A percentile compares a stretch with the other conserved stretches of the same genome.
phyloP scores from a whole-genome alignment of 2,888 invertebrate species.

The Dorcus parallelipipedus region DNA sequence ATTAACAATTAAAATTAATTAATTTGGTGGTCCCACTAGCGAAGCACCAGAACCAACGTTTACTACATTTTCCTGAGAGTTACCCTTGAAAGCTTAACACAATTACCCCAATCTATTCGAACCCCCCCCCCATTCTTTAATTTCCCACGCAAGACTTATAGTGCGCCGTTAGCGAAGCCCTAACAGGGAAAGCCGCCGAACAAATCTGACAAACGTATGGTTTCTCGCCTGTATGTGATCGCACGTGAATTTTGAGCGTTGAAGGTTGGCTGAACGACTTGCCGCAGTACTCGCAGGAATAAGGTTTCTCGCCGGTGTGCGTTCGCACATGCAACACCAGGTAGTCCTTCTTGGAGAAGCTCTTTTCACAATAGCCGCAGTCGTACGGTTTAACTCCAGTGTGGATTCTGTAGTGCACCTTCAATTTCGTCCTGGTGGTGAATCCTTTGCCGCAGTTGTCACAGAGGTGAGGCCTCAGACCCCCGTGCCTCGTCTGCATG shows the following conservation, averaged over 20 bases:
- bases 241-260: slow-evolving; percentile 57
- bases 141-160: slow-evolving; percentile 4
- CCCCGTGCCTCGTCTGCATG: slow-evolving; percentile 28
- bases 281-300: slow-evolving; percentile 24
- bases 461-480: slow-evolving; percentile 31
- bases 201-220: slow-evolving; percentile 56
- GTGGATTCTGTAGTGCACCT: slow-evolving; percentile 32
- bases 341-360: slow-evolving; percentile 43
- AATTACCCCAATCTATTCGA: no score
- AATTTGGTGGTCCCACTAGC: no score
- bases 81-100: no score
- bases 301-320: slow-evolving; percentile 26
- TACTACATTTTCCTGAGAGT: no score
- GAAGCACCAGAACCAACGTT: no score
- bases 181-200: slow-evolving; percentile 52
- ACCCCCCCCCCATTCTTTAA: no score
- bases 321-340: slow-evolving; percentile 22
- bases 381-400: slow-evolving; percentile 47
- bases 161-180: slow-evolving; percentile 11
- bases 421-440: slow-evolving; percentile 36
- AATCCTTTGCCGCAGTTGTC: slow-evolving; percentile 41
- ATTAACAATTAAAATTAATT: no score
- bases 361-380: slow-evolving; percentile 48
- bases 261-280: slow-evolving; percentile 51
- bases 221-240: slow-evolving; percentile 59